These are phyloP conservation scores for Netelia fuscicornis DNA, from an alignment of 2,888 invertebrate species.

Conservation along the genomic window DNA sequence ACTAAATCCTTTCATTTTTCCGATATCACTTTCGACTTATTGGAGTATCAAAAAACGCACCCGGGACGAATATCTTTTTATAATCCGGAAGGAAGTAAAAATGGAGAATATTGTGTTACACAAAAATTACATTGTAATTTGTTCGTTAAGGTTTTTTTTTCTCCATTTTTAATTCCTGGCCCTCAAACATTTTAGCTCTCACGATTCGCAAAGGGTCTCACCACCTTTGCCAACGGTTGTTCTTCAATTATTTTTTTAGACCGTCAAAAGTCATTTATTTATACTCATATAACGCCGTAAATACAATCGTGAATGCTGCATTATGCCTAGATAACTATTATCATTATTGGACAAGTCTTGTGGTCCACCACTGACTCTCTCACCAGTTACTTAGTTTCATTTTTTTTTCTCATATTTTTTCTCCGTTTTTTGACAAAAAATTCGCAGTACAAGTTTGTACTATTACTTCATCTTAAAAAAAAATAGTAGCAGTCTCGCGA, in stretches of 20 bases:
- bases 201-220: conserved; percentile 1
- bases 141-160: not conserved
- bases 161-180: not conserved
- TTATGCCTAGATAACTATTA: conserved; percentile 69
- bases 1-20: conserved; percentile 68
- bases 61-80: not conserved
- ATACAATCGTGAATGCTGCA: conserved; percentile 70
- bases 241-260: conserved; percentile 54
- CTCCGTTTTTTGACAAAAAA: conserved; percentile 40
- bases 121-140: not conserved
- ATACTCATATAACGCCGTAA: conserved; percentile 70
- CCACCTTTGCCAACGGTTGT: not conserved
- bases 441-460: conserved; percentile 61
- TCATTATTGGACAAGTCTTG: conserved; percentile 66
- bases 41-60: conserved; percentile 30
- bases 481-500: conserved; percentile 20
- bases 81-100: conserved; percentile 8
- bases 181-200: conserved; percentile 1
- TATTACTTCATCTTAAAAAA: conserved; percentile 52
- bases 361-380: conserved; percentile 54
- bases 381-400: conserved; percentile 48
- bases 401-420: conserved; percentile 28
- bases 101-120: not conserved
- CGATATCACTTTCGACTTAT: conserved; percentile 52
- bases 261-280: conserved; percentile 68